Percentiles rank a stretch among this genome's conserved stretches.
Evolutionary conservation across 2,797 vertebrate genomes (phyloP).

Genomic region (Vultur gryphus): DNA sequence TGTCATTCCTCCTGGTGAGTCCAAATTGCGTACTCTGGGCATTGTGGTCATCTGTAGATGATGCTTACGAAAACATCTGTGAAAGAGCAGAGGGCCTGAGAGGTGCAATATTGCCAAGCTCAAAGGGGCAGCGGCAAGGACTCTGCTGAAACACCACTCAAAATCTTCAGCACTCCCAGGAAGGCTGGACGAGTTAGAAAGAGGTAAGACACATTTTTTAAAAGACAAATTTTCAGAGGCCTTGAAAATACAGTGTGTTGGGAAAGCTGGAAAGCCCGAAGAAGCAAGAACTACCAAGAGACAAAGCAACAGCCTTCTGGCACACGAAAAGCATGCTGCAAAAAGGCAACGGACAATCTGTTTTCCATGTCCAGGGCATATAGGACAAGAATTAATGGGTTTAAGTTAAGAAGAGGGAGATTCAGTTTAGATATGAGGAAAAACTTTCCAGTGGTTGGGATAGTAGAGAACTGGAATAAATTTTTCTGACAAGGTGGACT

Average conservation of each 20-base stretch:
- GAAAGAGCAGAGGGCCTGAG: background rate
- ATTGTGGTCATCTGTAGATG: background rate
- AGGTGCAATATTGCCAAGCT: background rate
- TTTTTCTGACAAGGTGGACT: background rate
- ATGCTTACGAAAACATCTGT: background rate
- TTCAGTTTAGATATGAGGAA: background rate
- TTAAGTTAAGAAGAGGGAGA: background rate
- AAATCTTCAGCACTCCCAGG: background rate
- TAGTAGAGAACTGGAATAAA: background rate
- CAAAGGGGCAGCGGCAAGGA: background rate
- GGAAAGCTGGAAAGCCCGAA: background rate
- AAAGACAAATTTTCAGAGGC: background rate
- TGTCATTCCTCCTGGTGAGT: background rate
- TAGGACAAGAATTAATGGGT: background rate
- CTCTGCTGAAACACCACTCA: background rate
- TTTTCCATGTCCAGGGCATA: background rate
- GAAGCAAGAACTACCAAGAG: background rate
- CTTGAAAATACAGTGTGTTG: background rate
- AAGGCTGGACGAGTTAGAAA: background rate
- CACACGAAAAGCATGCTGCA: background rate
- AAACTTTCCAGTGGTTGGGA: background rate
- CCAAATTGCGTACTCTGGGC: rapidly evolving
- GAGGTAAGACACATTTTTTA: background rate
- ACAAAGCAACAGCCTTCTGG: background rate
- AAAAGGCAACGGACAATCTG: background rate